These are phyloP conservation scores for Phymorhynchus buccinoides DNA, from an alignment of 1,140 invertebrate species.

Conservation along the genomic window DNA sequence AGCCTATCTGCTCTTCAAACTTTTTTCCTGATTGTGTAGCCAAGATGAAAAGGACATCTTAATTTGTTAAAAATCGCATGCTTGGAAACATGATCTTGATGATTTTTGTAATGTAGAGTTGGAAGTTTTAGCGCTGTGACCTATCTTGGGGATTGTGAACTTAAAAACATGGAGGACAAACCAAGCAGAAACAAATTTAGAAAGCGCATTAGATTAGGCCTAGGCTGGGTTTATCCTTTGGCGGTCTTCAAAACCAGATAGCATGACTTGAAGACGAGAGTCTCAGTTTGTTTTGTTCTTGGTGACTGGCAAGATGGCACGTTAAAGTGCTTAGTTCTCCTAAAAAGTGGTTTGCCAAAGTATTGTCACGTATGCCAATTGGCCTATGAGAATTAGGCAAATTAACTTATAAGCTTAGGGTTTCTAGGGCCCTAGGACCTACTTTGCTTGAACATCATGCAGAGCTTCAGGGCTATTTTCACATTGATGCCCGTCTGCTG, in stretches of 20 bases:
- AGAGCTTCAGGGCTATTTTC: too few species aligned
- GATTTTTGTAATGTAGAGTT: background rate
- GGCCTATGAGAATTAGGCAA: too few species aligned
- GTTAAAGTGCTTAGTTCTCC: too few species aligned
- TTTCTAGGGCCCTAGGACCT: too few species aligned
- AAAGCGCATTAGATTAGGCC: constrained; percentile 2
- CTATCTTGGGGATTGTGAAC: background rate
- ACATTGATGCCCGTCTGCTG: too few species aligned
- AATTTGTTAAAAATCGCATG: background rate
- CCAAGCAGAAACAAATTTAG: background rate
- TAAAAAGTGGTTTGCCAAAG: too few species aligned
- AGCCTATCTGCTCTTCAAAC: constrained; percentile 21
- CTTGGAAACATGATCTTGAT: background rate
- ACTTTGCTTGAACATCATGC: too few species aligned
- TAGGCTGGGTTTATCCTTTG: background rate
- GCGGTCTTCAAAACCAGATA: background rate
- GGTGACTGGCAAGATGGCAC: too few species aligned
- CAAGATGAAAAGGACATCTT: background rate
- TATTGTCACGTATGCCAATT: too few species aligned
- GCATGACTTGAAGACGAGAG: background rate
- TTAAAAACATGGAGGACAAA: background rate
- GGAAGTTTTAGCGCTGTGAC: background rate
- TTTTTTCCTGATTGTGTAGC: background rate
- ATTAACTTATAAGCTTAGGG: too few species aligned
- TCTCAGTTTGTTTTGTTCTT: too few species aligned